These are phyloP conservation scores for Papilio demoleus DNA, from an alignment of 2,888 invertebrate species.

Conservation along the genomic window DNA sequence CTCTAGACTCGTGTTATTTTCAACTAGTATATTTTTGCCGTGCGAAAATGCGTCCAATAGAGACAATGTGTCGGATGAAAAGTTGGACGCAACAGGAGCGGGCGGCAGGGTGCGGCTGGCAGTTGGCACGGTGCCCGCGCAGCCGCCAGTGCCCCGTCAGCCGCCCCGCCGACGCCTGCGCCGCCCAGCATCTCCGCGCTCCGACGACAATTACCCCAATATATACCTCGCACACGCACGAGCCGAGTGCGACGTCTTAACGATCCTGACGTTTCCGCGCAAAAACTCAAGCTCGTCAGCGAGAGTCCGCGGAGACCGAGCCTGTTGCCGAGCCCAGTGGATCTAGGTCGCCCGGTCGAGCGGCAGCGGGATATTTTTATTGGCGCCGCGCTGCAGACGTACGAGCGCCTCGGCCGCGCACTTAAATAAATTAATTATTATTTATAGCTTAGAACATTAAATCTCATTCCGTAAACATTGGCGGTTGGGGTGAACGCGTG, in stretches of 20 bases:
- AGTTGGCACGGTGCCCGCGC: conserved; percentile 74
- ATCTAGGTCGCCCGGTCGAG: conserved; percentile 82
- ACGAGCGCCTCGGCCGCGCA: conserved; percentile 69
- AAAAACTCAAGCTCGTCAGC: conserved; percentile 44
- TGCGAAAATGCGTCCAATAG: conserved; percentile 54
- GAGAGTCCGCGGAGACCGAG: conserved; percentile 56
- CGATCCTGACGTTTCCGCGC: conserved; percentile 26
- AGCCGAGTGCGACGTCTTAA: conserved; percentile 27
- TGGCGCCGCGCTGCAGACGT: conserved; percentile 76
- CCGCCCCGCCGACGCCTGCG: conserved; percentile 60
- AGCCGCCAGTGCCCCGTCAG: conserved; percentile 73
- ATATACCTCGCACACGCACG: conserved; percentile 29
- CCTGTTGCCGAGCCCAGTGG: conserved; percentile 62
- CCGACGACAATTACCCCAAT: conserved; percentile 1
- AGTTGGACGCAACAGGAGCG: conserved; percentile 65
- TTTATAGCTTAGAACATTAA: conserved; percentile 75
- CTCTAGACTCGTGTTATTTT: conserved; percentile 53
- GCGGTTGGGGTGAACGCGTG: conserved; percentile 48
- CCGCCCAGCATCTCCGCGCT: conserved; percentile 34
- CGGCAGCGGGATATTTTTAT: conserved; percentile 82
- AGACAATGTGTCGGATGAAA: conserved; percentile 67
- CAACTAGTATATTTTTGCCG: conserved; percentile 70
- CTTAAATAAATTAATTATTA: conserved; percentile 74
- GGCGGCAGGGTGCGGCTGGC: conserved; percentile 56
- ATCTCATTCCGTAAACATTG: conserved; percentile 78